These are phyloP conservation scores for Physella acuta DNA, from an alignment of 1,140 invertebrate genomes.

Conservation along the genomic window DNA sequence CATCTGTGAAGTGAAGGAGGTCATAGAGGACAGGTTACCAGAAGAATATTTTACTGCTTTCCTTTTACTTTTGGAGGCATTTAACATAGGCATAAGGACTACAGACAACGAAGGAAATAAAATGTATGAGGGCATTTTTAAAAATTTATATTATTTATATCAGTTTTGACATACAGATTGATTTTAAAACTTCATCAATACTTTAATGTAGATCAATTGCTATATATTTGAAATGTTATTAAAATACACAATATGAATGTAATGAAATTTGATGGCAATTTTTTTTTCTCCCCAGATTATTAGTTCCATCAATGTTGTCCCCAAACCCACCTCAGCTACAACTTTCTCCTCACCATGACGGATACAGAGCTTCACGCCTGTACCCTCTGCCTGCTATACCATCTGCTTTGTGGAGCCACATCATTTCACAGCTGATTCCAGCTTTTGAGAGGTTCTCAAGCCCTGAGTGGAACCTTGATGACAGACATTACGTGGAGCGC, in stretches of 20 bases:
- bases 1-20: neutral
- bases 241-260: too few relatives aligned
- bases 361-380: neutral
- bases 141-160: too few relatives aligned
- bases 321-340: conserved; percentile 2
- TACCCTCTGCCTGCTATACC: conserved; percentile 11
- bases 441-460: conserved; percentile 20
- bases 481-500: too few relatives aligned
- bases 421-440: conserved; percentile 14
- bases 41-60: conserved; percentile 10
- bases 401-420: conserved; percentile 18
- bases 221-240: too few relatives aligned
- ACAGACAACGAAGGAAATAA: conserved; percentile 3
- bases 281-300: conserved; percentile 9
- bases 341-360: neutral
- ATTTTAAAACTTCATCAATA: too few relatives aligned
- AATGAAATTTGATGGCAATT: too few relatives aligned
- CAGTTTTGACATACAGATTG: too few relatives aligned
- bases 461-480: conserved; percentile 16
- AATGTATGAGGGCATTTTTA: too few relatives aligned
- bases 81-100: conserved; percentile 20
- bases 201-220: too few relatives aligned
- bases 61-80: conserved; percentile 13
- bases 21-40: neutral
- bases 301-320: conserved; percentile 14